These are phyloP conservation scores for Gymnothorax javanicus DNA, from an alignment of 2,797 vertebrate genomes.

Conservation along the genomic window DNA sequence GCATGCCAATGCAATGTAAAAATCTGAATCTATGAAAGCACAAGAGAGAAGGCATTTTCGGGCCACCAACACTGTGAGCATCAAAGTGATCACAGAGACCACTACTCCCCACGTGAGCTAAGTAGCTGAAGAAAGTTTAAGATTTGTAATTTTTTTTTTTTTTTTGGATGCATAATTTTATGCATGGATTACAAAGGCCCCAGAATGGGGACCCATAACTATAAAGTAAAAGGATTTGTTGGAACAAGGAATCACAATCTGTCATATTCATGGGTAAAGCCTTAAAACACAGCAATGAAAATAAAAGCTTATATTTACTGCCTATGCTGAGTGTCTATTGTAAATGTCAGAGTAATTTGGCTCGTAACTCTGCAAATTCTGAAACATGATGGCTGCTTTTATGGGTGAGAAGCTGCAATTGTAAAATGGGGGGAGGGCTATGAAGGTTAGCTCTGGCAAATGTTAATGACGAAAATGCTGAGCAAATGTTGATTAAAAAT, in stretches of 20 bases:
- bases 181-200: neutral
- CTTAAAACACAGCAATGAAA: slow-evolving; percentile 37
- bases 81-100: slow-evolving; percentile 44
- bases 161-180: neutral
- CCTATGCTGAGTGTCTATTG: slow-evolving; percentile 32
- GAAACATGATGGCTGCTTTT: neutral
- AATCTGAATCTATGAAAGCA: neutral
- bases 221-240: neutral
- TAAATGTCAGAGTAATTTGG: slow-evolving; percentile 20
- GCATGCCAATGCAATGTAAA: neutral
- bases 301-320: slow-evolving; percentile 34
- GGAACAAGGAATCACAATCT: slow-evolving; percentile 24
- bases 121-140: neutral
- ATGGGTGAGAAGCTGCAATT: neutral
- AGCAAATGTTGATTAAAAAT: slow-evolving; percentile 10
- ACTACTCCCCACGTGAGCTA: neutral
- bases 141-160: neutral
- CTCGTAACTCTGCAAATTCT: neutral
- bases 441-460: slow-evolving; percentile 13
- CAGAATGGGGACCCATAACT: neutral
- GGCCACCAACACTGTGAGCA: neutral
- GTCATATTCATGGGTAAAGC: slow-evolving; percentile 44
- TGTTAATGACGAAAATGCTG: slow-evolving; percentile 3
- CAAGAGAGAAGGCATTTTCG: neutral
- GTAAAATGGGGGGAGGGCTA: neutral